Evolutionary conservation across 2,113 vertebrate species (phyloP), one percentile per base, ranked within the genome.

Genomic region (Podarcis muralis): DNA sequence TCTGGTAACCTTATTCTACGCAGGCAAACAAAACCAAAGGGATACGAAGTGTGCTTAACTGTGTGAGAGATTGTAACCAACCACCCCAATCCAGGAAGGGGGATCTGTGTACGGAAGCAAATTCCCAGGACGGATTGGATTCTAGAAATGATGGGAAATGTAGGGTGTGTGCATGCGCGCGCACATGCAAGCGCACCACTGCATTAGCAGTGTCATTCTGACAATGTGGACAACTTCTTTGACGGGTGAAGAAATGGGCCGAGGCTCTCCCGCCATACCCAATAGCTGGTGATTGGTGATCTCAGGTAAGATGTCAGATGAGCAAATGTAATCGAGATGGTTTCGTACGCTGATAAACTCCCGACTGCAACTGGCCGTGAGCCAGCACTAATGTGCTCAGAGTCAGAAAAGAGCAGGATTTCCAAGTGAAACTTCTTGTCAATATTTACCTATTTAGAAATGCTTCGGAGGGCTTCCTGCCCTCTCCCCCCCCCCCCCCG

Each of bases 401-500:
- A 30, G 4, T 71, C 11, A 35, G 23, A n/a, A 37, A 7, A 57
- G 16, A 87, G n/a, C 27, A 48, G 66, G 69, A 59, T 30, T 83
- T 1, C 20, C 16, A 86, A 27, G 22, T 80, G 81, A 88, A 91
- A 85, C 71, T 5, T 62, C 32, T 91, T 62, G 23, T 65, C 93
- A 86, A 78, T 69, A 27, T 75, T 92, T 65, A 40, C 35, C 11
- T 65, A 22, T 43, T 74, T 65, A 4, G 40, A 66, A 65, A 75
- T 40, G 22, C 23, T 81, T 72, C 66, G 11, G 1, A 57, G 48
- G 18, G 23, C 11, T n/a, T 43, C 22, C 1, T 53, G 48, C 15
- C 23, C 35, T 86, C 23, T 2, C 87, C 18, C n/a, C 66, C 6
- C 0, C n/a, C n/a, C n/a, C n/a, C 12, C 88, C 48, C 91, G 80